Percentiles rank a stretch among this genome's conserved stretches.
Conservation (phyloP, 2,113 vertebrate genomes). For the Phyllostomus hastatus region DNA sequence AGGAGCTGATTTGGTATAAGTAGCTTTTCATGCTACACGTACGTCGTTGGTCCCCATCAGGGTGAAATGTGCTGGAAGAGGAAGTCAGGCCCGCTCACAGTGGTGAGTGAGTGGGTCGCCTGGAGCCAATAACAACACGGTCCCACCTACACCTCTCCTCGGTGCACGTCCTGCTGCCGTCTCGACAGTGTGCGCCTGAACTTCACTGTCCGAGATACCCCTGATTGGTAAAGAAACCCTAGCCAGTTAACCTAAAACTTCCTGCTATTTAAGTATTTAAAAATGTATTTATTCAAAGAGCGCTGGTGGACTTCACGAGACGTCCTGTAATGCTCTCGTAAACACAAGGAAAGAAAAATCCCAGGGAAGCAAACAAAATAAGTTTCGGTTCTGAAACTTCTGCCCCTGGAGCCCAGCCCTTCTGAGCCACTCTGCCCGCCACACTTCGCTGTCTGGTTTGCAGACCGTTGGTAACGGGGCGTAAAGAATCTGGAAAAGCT, state of each 20-base stretch:
- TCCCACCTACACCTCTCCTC: background rate
- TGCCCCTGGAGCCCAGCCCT: background rate
- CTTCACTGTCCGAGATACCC: background rate
- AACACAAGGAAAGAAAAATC: background rate
- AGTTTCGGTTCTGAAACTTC: background rate
- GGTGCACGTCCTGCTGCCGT: background rate
- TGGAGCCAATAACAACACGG: background rate
- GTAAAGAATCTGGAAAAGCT: background rate
- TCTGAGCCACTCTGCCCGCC: background rate
- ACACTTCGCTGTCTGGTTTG: background rate
- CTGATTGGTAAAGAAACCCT: background rate
- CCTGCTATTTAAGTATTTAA: background rate
- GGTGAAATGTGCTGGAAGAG: background rate
- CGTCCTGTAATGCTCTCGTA: background rate
- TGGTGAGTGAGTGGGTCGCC: background rate
- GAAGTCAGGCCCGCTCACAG: background rate
- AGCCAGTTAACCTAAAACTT: background rate
- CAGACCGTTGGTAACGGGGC: background rate
- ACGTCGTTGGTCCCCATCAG: background rate
- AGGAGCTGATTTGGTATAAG: background rate
- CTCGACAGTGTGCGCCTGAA: fast-evolving
- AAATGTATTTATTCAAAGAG: background rate
- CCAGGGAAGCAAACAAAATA: background rate
- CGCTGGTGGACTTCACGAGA: background rate
- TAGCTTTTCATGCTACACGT: background rate